Evolutionary conservation across 2,888 invertebrate genomes (phyloP), one percentile per base, ranked within the genome.

Genomic region (Rhodophaea formosa): DNA sequence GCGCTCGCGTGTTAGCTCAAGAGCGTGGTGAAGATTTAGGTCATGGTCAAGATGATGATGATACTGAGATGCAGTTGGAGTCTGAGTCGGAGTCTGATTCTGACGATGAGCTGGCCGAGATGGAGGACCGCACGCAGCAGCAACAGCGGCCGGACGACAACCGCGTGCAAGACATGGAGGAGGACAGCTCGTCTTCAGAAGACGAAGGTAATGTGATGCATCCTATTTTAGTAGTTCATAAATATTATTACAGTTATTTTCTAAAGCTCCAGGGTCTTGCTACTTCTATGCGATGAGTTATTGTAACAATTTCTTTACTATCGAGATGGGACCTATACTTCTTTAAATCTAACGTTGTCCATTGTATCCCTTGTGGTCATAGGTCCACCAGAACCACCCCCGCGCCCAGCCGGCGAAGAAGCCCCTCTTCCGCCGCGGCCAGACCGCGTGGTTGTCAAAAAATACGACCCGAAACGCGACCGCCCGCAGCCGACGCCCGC

Each of bases 381-480:
- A 51, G 51, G 71, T 14, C 76, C 78, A 10, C 56, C 56, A 1
- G 56, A 56, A n/a, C 63, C 72, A 71, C 57, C 91, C n/a, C 79
- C 82, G 62, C 66, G 67, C 63, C 67, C 70, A 0, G 87, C 80
- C 65, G 35, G 56, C 45, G 93, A 89, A 17, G 86, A 85, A 46
- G 95, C 96, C 0, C 96, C 97, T 39, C 79, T 97, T 65, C 97
- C 98, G 7, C 97, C 98, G 16, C 94, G 95, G 0, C 95, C 97
- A 16, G 98, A 98, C 79, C 97, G 98, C 77, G 98, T 99, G 29
- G 93, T 99, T 45, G 97, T 99, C 60, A 97, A 98, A 82, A 98
- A 98, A 80, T 99, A 99, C 82, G 97, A 99, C 93, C 99, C 99
- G 0, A 99, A 93, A 66, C 82, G 84, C 3, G 72, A 74, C 1